Percentiles rank a stretch among this genome's conserved stretches.
phyloP scores from a whole-genome alignment of 1,140 invertebrate genomes.

The Cyphomyrmex costatus region DNA sequence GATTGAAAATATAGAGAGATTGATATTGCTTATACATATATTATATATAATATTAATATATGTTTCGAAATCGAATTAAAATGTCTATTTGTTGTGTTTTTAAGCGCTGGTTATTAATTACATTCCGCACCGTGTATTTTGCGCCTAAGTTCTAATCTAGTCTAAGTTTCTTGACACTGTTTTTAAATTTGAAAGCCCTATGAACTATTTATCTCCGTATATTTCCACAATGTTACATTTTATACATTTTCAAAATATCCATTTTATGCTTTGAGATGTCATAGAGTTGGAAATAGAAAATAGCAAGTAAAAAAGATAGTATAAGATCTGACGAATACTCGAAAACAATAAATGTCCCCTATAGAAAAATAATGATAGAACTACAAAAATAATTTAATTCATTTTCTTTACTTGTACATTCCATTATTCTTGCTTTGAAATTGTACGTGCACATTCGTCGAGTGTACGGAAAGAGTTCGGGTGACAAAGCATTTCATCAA shows the following conservation, averaged over 20 bases:
- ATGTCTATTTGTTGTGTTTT: too few species aligned
- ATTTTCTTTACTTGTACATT: constrained; percentile 6
- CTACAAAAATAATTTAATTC: background rate
- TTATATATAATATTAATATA: background rate
- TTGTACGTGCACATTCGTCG: constrained; percentile 52
- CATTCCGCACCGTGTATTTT: too few species aligned
- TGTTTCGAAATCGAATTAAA: background rate
- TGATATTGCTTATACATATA: background rate
- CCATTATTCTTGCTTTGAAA: constrained; percentile 23
- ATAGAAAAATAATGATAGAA: background rate
- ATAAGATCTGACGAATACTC: background rate
- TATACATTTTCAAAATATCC: background rate
- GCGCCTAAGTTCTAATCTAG: too few species aligned
- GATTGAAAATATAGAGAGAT: too few species aligned
- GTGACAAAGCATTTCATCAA: constrained; percentile 34
- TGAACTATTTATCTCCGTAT: background rate
- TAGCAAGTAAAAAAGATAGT: background rate
- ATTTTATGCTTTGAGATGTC: background rate
- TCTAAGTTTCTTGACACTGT: background rate
- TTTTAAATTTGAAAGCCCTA: background rate
- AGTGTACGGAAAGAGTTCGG: constrained; percentile 39
- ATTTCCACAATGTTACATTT: background rate
- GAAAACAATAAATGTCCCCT: background rate
- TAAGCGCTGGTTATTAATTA: too few species aligned
- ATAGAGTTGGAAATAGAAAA: background rate